Conservation (phyloP, 2,113 vertebrate genomes). For the Chloropsis hardwickii region DNA sequence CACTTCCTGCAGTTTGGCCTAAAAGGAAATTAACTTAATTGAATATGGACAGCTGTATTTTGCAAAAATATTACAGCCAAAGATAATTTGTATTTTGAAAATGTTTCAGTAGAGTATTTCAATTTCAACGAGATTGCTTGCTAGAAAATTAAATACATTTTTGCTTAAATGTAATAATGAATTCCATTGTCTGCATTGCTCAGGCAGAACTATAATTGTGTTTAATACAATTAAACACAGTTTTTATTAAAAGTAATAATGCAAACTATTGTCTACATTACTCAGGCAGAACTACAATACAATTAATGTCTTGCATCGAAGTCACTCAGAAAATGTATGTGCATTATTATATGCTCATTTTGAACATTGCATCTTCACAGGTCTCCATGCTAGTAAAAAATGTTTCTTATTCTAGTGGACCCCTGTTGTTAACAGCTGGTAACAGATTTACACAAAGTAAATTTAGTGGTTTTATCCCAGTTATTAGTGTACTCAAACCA, state of each 20-base stretch:
- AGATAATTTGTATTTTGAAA: slow-evolving; percentile 59
- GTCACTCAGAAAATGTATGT: background rate
- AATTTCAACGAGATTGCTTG: slow-evolving; percentile 61
- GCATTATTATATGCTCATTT: background rate
- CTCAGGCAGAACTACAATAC: slow-evolving; percentile 9
- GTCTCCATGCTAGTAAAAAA: background rate
- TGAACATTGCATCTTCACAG: background rate
- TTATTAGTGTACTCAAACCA: background rate
- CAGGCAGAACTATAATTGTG: slow-evolving; percentile 61
- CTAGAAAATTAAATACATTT: slow-evolving; percentile 75
- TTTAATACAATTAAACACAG: slow-evolving; percentile 65
- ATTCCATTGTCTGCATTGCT: slow-evolving; percentile 59
- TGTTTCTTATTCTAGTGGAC: background rate
- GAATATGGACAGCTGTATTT: slow-evolving; percentile 43
- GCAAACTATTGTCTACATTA: slow-evolving; percentile 41
- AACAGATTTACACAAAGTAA: background rate
- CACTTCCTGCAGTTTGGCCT: background rate
- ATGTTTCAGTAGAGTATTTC: slow-evolving; percentile 51
- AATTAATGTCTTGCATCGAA: slow-evolving; percentile 11
- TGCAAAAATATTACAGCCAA: slow-evolving; percentile 35
- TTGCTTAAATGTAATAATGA: slow-evolving; percentile 64
- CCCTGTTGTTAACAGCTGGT: background rate
- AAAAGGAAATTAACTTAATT: slow-evolving; percentile 55
- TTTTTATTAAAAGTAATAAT: slow-evolving; percentile 59
- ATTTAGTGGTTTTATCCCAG: background rate